phyloP scores from a whole-genome alignment of 2,113 vertebrate genomes.

The Nothocercus nigrocapillus region DNA sequence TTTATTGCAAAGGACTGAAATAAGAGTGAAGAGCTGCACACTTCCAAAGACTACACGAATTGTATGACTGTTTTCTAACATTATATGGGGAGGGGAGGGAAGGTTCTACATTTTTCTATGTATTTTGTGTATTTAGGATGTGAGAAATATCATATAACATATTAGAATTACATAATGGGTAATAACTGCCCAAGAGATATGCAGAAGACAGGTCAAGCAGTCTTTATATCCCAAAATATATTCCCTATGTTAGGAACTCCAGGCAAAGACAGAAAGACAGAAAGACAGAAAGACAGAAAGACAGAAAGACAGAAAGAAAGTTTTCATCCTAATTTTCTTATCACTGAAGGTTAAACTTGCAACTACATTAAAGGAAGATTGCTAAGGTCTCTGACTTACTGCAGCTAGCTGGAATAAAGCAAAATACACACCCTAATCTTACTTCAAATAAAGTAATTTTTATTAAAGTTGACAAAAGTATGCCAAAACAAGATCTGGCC shows the following conservation, averaged over 20 bases:
- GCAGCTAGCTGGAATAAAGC: background rate
- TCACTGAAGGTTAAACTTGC: background rate
- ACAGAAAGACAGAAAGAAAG: background rate
- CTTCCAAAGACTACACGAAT: background rate
- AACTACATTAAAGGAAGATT: background rate
- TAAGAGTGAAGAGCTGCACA: background rate
- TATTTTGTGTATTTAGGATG: background rate
- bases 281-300: too few relatives aligned
- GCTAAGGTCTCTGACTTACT: background rate
- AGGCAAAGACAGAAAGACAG: background rate
- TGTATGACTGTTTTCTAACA: background rate
- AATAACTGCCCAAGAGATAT: background rate
- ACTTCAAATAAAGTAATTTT: constrained; percentile 3
- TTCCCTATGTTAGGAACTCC: background rate
- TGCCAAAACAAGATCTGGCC: background rate
- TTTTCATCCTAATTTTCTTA: background rate
- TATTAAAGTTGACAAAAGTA: background rate
- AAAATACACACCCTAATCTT: background rate
- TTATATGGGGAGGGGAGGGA: background rate
- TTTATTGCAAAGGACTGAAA: background rate
- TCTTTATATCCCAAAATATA: background rate
- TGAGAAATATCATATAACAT: background rate
- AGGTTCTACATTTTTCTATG: background rate
- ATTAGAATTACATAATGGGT: background rate
- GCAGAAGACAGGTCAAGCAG: background rate